Base-by-base conservation (phyloP, 2,113 vertebrate genomes). In the Esox niger region DNA sequence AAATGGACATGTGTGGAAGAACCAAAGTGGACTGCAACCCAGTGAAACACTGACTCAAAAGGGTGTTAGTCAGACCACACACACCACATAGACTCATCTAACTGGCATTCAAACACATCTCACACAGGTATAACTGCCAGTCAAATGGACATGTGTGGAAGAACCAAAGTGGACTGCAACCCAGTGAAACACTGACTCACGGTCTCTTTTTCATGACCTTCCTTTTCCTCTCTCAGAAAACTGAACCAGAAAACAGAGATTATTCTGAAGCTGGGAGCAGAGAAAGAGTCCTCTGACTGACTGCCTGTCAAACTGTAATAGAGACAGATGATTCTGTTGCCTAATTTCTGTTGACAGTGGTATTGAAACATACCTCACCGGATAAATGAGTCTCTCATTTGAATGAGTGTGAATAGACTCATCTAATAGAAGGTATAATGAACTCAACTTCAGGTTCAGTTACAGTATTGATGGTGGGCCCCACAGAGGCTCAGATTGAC, bases 391-490 rank as follows among this genome's bases (percentile, higher is more conserved):
- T 56, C 21, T 25, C 11, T n/a, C n/a, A n/a, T n/a, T n/a, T 64
- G 49, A 33, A 27, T 65, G 46, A n/a, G 56, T 62, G 64, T 69
- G 59, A 56, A 35, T 8, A 26, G 64, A 55, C 64, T 63, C 26
- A 30, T 62, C 5, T 43, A 31, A 47, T 35, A 52, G 25, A 7
- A 58, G 54, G 67, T 31, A 64, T 15, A 70, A 69, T 17, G 47
- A 43, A 43, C 38, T 13, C 2, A 20, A n/a, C 77, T 75, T 54
- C 65, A 61, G 27, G 17, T 49, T 62, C 20, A 30, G 25, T 70
- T 62, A n/a, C n/a, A n/a, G n/a, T n/a, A 57, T 30, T 30, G 56
- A 46, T 69, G 43, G 59, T 46, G 66, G 32, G 62, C 61, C 32
- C 10, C 8, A 21, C 13, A 30, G 46, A 10, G 21, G n/a, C 47